A percentile compares a stretch with the other conserved stretches of the same genome.
Conservation (phyloP, 1,140 invertebrate genomes). For the Drosophila ironensis region DNA sequence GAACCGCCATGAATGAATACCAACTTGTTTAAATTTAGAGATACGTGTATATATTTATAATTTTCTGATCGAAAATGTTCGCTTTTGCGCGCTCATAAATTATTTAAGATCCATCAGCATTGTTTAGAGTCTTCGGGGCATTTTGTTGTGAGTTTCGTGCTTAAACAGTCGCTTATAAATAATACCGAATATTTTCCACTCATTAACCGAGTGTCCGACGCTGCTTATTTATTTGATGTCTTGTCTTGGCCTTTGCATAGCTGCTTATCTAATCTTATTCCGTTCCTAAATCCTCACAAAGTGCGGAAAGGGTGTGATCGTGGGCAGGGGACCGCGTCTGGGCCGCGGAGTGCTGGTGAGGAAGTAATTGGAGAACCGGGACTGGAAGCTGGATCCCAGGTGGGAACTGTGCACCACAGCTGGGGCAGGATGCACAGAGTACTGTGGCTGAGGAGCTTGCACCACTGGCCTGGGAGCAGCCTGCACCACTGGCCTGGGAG, state of each 20-base stretch:
- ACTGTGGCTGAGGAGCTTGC: conserved; percentile 1
- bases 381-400: background rate
- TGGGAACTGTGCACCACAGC: background rate
- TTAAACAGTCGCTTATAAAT: conserved; percentile 33
- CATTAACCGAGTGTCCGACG: conserved; percentile 27
- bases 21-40: background rate
- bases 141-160: conserved; percentile 17
- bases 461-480: background rate
- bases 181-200: conserved; percentile 40
- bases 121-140: conserved; percentile 1
- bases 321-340: conserved; percentile 60
- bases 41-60: conserved; percentile 6
- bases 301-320: conserved; percentile 66
- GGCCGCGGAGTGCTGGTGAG: conserved; percentile 58
- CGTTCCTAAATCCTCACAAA: conserved; percentile 46
- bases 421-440: conserved; percentile 13
- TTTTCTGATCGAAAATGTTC: conserved; percentile 10
- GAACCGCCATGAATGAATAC: background rate
- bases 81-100: conserved; percentile 25
- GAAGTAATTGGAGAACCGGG: conserved; percentile 56
- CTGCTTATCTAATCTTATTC: conserved; percentile 54
- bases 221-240: conserved; percentile 48
- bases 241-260: conserved; percentile 20
- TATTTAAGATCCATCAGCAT: conserved; percentile 22
- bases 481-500: conserved; percentile 3